These are phyloP conservation scores for Nipponia nippon DNA, from an alignment of 2,113 vertebrate genomes.

Conservation along the genomic window DNA sequence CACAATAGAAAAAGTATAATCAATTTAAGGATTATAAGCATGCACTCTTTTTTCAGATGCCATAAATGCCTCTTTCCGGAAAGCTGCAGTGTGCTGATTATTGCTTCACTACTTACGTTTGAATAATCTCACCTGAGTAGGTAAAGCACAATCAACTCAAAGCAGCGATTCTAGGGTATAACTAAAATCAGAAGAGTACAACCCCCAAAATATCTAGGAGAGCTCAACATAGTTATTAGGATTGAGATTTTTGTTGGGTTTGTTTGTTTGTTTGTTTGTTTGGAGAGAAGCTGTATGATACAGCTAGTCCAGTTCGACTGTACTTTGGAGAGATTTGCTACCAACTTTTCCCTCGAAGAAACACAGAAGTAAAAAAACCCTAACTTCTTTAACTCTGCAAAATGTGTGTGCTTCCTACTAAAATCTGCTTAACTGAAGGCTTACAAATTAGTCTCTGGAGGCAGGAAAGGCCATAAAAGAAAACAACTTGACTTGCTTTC, in stretches of 20 bases:
- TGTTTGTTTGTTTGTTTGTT: neutral
- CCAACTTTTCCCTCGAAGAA: neutral
- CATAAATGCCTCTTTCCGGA: neutral
- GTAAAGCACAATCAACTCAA: neutral
- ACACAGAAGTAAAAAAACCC: neutral
- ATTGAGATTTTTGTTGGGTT: neutral
- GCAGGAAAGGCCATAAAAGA: neutral
- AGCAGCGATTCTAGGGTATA: neutral
- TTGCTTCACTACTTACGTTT: neutral
- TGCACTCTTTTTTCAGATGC: neutral
- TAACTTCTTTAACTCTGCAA: neutral
- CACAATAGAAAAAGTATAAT: neutral
- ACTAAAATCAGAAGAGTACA: neutral
- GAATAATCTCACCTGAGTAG: neutral
- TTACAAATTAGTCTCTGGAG: constrained; percentile 3
- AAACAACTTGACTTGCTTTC: neutral
- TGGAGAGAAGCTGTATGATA: neutral
- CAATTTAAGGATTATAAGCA: neutral
- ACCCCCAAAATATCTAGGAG: neutral
- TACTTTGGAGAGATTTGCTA: neutral
- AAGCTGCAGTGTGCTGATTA: neutral
- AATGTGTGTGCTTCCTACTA: neutral
- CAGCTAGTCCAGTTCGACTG: neutral
- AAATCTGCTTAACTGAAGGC: neutral
- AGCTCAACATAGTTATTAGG: neutral